Evolutionary conservation across 2,113 vertebrate genomes (phyloP).

Genomic region (Balaeniceps rex): DNA sequence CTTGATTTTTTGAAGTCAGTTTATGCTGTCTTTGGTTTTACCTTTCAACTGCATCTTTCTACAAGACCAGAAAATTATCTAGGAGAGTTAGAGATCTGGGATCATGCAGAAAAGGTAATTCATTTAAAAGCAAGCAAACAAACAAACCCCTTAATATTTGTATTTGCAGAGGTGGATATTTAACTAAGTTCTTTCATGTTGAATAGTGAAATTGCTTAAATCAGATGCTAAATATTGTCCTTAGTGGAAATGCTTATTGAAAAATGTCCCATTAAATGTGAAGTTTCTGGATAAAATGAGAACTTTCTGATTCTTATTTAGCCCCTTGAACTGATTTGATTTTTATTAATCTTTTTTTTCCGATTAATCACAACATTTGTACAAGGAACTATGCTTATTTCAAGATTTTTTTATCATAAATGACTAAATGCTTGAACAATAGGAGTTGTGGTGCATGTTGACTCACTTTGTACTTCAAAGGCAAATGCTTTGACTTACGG

Average conservation of each 20-base stretch:
- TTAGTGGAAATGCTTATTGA: not conserved
- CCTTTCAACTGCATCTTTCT: slow-evolving; percentile 91
- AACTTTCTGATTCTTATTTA: not conserved
- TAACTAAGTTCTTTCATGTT: not conserved
- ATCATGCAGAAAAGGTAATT: slow-evolving; percentile 89
- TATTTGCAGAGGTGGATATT: not conserved
- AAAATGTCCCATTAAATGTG: not conserved
- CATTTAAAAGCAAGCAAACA: not conserved
- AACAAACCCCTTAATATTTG: not conserved
- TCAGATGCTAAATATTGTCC: not conserved
- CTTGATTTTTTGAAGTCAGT: slow-evolving; percentile 89
- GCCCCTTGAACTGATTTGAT: not conserved
- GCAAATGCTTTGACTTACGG: not conserved
- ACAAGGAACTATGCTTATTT: not conserved
- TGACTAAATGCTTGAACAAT: not conserved
- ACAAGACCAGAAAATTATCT: slow-evolving; percentile 90
- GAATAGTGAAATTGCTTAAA: not conserved
- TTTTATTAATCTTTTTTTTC: not conserved
- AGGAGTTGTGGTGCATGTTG: not conserved
- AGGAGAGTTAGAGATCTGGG: slow-evolving; percentile 86
- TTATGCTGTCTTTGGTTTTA: slow-evolving; percentile 89
- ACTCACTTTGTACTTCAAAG: not conserved
- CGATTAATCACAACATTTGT: not conserved
- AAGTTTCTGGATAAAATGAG: not conserved
- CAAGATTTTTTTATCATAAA: not conserved